Evolutionary conservation across 2,888 invertebrate genomes (phyloP), one percentile per base, ranked within the genome.

Genomic region (Coenonympha arcania): DNA sequence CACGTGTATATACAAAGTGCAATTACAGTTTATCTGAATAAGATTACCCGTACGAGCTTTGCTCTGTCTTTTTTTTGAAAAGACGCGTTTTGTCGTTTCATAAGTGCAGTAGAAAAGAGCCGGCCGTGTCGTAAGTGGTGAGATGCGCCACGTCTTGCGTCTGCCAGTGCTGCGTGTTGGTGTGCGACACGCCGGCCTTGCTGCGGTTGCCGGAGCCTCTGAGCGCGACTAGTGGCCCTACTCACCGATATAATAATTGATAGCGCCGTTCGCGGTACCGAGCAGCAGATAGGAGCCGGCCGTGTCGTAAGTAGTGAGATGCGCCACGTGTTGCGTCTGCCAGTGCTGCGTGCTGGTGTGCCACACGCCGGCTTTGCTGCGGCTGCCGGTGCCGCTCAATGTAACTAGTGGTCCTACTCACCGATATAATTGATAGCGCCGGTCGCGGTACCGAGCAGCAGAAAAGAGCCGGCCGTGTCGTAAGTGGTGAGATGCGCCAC

Each of bases 141-240:
- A 99, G 95, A 1, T 97, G 95, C 15, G 96, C 94, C 9, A 98
- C 94, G 78, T 98, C 98, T 74, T 98, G 97, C 31, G 96, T 83
- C 87, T 98, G 98, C 97, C 98, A 99, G 78, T 98, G 97, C 68
- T 97, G 97, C 0, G 98, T 97, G 93, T 97, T 98, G 0, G 98
- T 95, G 79, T 99, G 98, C 98, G 98, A 99, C n/a, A 99, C 98
- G 1, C 99, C 98, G 16, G 99, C 95, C 81, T 98, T 98, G 56
- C 83, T 81, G 6, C 82, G 1, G 1, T 6, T 1, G n/a, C n/a
- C n/a, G n/a, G n/a, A n/a, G 6, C 13, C 13, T 13, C 13, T 15
- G 8, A 13, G 8, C 5, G 3, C 1, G 13, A 6, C 13, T 3
- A 5, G 2, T 3, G 3, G 11, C 6, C 6, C 31, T 15, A 20